Base-by-base conservation (phyloP, 1,140 invertebrate genomes). In the roundworm (Caenorhabditis elegans) region DNA sequence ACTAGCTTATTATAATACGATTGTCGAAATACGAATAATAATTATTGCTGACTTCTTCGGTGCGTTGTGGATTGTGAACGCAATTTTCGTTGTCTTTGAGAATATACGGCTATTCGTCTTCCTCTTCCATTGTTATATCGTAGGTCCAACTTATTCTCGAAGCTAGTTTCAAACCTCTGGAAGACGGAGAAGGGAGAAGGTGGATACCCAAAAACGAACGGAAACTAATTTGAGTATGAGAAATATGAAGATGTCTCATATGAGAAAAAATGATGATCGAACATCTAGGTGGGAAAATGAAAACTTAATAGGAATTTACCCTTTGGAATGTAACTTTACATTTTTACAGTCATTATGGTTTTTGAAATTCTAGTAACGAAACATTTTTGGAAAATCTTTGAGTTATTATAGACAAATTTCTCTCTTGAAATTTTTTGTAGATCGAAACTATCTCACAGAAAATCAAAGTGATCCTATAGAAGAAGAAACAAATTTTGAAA, bases 1-100 rank as follows among this genome's bases (percentile, higher is more conserved):
- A 22, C 22, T 65, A 65, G 55, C 55, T 65, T 65, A 65, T 65
- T 65, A 65, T 65, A 65, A 65, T 65, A 65, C 55, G 55, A 36
- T 65, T 65, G 31, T 65, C 55, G 55, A 65, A 65, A 36, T 65
- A 19, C 55, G 31, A 65, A 65, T 65, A 65, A 65, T 65, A 34
- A 65, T 65, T 65, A n/a, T n/a, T n/a, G n/a, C 19, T 65, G 55
- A 65, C 55, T 65, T 65, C 55, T 36, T 65, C 55, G 55, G 55
- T 15, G 17, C n/a, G 55, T 65, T 10, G 15, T 8, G 28, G 15
- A 22, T 55, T 55, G 19, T 17, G 55, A 65, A 65, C 55, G 55
- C 55, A 65, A 65, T 65, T 65, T 55, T 55, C 51, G 51, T 55
- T 55, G 11, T 65, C 55, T 65, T 65, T 28, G 11, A 65, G 55